phyloP scores from a whole-genome alignment of 2,797 vertebrate genomes.

The Platyrinchus mystaceus region DNA sequence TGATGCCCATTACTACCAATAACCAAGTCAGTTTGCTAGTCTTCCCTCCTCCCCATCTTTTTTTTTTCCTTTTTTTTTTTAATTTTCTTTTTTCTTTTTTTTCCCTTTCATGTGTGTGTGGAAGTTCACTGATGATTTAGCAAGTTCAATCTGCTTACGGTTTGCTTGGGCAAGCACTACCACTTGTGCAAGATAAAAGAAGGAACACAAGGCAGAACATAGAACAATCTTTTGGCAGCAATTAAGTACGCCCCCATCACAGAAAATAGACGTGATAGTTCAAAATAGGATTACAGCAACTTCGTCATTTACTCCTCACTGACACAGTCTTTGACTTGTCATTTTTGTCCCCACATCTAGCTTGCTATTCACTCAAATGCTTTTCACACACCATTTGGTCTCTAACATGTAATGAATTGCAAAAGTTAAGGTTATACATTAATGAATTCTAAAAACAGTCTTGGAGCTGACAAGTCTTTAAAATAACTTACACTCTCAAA shows the following conservation, averaged over 20 bases:
- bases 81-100: not conserved
- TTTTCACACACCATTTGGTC: not conserved
- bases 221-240: not conserved
- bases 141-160: not conserved
- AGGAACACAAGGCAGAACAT: not conserved
- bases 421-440: not conserved
- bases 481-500: not conserved
- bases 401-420: not conserved
- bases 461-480: not conserved
- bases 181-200: not conserved
- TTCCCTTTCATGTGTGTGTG: fast-evolving
- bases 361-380: not conserved
- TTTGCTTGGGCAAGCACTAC: not conserved
- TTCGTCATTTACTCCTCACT: not conserved
- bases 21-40: not conserved
- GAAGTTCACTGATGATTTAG: not conserved
- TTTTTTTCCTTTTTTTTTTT: not conserved
- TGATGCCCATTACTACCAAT: not conserved
- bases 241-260: not conserved
- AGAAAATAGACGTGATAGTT: not conserved
- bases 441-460: not conserved
- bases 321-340: not conserved
- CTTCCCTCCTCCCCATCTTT: not conserved
- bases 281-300: not conserved
- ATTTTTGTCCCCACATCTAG: not conserved